A percentile compares a stretch with the other conserved stretches of the same genome.
These are phyloP conservation scores for Noctua janthina DNA, from an alignment of 2,888 invertebrate species.

Conservation along the genomic window DNA sequence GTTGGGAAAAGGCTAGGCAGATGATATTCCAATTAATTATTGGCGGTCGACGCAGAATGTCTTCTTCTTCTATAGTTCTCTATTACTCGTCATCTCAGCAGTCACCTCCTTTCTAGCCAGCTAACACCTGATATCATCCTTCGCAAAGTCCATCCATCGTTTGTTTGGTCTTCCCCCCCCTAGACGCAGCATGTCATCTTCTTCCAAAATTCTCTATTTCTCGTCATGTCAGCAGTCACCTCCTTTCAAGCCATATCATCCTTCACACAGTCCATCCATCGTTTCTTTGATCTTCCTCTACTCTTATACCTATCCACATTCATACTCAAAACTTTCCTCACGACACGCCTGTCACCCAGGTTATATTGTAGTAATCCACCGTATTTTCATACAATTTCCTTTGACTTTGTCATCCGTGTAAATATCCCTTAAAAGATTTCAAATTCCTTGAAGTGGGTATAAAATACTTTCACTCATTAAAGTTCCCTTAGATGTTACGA, in stretches of 20 bases:
- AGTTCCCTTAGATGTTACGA: background rate
- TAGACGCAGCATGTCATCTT: background rate
- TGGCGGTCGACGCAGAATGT: background rate
- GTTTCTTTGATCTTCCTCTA: background rate
- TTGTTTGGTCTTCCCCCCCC: too few species aligned
- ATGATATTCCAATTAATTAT: too few species aligned
- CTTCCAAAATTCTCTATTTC: background rate
- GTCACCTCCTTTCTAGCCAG: too few species aligned
- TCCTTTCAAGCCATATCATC: background rate
- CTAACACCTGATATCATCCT: too few species aligned
- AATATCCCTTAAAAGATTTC: background rate
- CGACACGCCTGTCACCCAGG: too few species aligned
- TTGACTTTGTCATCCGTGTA: background rate
- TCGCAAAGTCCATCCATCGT: too few species aligned
- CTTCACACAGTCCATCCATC: background rate
- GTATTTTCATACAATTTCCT: background rate
- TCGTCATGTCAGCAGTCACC: background rate
- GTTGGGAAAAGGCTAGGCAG: too few species aligned
- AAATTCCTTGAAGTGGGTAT: background rate
- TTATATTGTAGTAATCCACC: too few species aligned
- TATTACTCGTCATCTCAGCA: too few species aligned
- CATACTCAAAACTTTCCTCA: background rate
- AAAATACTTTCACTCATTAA: conserved; percentile 13
- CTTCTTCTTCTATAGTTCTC: too few species aligned
- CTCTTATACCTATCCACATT: background rate